These are phyloP conservation scores for Glaucopsyche alexis DNA, from an alignment of 2,888 invertebrate species.

Conservation along the genomic window DNA sequence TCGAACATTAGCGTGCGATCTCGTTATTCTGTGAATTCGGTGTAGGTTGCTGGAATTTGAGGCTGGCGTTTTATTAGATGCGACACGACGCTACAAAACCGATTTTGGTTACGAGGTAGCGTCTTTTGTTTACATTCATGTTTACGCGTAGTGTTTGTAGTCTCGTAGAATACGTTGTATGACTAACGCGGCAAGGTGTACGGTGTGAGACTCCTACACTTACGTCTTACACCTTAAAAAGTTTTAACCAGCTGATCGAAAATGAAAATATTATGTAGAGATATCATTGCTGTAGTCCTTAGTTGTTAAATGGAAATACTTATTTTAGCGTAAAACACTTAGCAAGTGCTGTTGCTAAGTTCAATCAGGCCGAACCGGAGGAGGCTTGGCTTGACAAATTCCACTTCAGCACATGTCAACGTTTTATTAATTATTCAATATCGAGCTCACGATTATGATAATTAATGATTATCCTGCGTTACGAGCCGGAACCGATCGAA, in stretches of 20 bases:
- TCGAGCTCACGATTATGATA: not conserved
- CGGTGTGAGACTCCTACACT: no score
- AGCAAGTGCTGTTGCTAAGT: not conserved
- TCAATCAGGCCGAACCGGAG: not conserved
- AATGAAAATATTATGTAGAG: no score
- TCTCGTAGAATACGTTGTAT: not conserved
- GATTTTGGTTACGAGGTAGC: not conserved
- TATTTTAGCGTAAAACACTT: not conserved
- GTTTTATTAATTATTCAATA: not conserved
- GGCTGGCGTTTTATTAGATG: conserved; percentile 2
- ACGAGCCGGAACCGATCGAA: conserved; percentile 22
- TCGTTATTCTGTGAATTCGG: conserved; percentile 56
- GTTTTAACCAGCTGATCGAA: not conserved
- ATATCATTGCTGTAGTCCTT: not conserved
- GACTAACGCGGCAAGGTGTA: not conserved
- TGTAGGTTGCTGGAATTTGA: conserved; percentile 45
- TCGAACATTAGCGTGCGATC: conserved; percentile 49
- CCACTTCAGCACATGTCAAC: not conserved
- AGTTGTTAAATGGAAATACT: no score
- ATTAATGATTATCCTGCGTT: not conserved
- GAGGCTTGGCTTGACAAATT: conserved; percentile 7
- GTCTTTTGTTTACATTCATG: not conserved
- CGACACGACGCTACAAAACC: not conserved
- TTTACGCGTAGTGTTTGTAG: not conserved
- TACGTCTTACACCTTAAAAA: not conserved